phyloP scores from a whole-genome alignment of 1,140 invertebrate genomes.

The Microplitis demolitor region DNA sequence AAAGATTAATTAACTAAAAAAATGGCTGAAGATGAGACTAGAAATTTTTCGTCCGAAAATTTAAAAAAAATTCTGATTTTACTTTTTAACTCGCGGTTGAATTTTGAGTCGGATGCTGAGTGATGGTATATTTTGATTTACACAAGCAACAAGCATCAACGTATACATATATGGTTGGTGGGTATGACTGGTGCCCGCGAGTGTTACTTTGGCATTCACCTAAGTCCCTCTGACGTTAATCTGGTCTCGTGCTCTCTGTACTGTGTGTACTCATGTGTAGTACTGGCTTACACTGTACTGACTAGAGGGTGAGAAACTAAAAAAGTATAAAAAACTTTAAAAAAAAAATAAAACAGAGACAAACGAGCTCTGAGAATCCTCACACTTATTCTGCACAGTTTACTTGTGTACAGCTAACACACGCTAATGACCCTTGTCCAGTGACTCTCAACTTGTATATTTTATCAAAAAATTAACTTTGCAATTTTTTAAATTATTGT shows the following conservation, averaged over 20 bases:
- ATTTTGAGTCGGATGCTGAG: not conserved
- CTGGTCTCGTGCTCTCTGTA: conserved; percentile 1
- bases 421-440: conserved; percentile 16
- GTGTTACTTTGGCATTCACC: conserved; percentile 11
- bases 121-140: not conserved
- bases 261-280: too few species aligned
- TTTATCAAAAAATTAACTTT: not conserved
- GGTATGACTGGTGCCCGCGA: not conserved
- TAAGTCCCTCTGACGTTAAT: conserved; percentile 20
- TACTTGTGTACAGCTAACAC: conserved; percentile 8
- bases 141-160: not conserved
- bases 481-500: not conserved
- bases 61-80: too few species aligned
- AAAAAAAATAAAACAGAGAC: conserved; percentile 3
- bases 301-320: not conserved
- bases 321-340: not conserved
- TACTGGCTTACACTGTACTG: not conserved
- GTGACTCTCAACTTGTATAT: conserved; percentile 7
- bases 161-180: not conserved
- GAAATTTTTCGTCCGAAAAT: too few species aligned
- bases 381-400: not conserved
- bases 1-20: too few species aligned
- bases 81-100: not conserved
- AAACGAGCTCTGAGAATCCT: conserved; percentile 20
- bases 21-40: too few species aligned